Evolutionary conservation across 2,797 vertebrate genomes (phyloP), one percentile per base, ranked within the genome.

Genomic region (Psittacula echo): DNA sequence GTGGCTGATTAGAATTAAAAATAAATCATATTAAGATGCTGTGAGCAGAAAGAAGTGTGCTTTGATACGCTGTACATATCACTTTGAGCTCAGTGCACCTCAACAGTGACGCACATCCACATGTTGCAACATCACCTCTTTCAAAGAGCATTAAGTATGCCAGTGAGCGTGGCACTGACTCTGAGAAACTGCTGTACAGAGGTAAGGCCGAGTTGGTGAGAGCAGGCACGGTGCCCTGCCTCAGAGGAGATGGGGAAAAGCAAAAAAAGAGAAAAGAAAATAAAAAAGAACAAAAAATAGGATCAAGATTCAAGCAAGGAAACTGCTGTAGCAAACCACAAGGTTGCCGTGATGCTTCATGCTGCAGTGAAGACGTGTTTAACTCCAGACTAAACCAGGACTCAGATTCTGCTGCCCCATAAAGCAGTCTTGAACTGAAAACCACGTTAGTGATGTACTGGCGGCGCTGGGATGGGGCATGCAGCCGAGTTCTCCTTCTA

Each of bases 391-490:
- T 39, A 87, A 71, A 67, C 1, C 65, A 86, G 29, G 53, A 81
- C 47, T 66, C 42, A 37, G 58, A 11, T 47, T 58, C 30, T 30
- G 11, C 34, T 47, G 62, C 22, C 73, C 85, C 30, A 21, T 18
- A 85, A 84, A 51, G 29, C 3, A 1, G 26, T 32, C 13, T 34
- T 20, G 0, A 2, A 41, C 61, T 53, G 64, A 34, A 87, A 85
- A 37, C 50, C 42, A 6, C 19, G 5, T 26, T 71, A 60, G 37
- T 66, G 18, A 66, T 10, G 19, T 34, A 27, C 13, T 10, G 3
- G 39, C 7, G 1, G 71, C 6, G 5, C 67, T 27, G 53, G 67
- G 23, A 50, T 4, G 1, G 2, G 3, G 1, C 56, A 27, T 0
- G 2, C 32, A 91, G 75, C 82, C 3, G 67, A 83, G 76, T 66